A percentile compares a stretch with the other conserved stretches of the same genome.
phyloP scores from a whole-genome alignment of 2,797 vertebrate species.

The Macropus fuliginosus region DNA sequence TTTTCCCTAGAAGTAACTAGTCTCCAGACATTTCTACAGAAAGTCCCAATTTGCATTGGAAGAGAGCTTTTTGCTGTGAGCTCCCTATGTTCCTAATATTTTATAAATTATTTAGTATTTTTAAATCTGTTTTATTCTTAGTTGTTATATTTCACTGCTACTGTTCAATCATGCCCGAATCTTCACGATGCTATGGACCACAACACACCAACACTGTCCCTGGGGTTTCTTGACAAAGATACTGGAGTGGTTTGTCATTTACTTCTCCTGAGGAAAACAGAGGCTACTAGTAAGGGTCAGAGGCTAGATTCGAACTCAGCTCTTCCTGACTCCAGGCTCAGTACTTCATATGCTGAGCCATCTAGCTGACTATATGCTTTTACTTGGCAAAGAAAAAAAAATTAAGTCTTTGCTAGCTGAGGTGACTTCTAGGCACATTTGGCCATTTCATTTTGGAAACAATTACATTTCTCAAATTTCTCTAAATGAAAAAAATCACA shows the following conservation, averaged over 20 bases:
- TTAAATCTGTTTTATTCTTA: no score
- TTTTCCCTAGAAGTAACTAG: background rate
- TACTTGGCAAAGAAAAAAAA: background rate
- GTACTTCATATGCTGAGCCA: background rate
- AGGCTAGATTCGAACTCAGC: no score
- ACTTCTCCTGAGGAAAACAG: background rate
- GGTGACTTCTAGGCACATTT: background rate
- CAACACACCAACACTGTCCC: fast-evolving
- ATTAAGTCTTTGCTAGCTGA: background rate
- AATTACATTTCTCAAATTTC: background rate
- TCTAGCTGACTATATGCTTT: background rate
- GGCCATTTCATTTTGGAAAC: background rate
- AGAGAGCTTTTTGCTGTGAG: background rate
- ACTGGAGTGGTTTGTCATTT: background rate
- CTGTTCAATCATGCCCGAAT: background rate
- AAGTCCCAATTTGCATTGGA: background rate
- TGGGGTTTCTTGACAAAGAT: background rate
- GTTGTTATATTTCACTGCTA: background rate
- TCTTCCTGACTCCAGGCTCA: background rate
- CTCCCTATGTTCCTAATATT: background rate
- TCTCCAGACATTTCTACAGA: background rate
- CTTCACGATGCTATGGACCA: background rate
- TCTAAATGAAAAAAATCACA: background rate
- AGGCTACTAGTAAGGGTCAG: background rate
- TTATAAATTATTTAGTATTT: no score